These are phyloP conservation scores for Martes flavigula DNA, from an alignment of 2,797 vertebrate species.

Conservation along the genomic window DNA sequence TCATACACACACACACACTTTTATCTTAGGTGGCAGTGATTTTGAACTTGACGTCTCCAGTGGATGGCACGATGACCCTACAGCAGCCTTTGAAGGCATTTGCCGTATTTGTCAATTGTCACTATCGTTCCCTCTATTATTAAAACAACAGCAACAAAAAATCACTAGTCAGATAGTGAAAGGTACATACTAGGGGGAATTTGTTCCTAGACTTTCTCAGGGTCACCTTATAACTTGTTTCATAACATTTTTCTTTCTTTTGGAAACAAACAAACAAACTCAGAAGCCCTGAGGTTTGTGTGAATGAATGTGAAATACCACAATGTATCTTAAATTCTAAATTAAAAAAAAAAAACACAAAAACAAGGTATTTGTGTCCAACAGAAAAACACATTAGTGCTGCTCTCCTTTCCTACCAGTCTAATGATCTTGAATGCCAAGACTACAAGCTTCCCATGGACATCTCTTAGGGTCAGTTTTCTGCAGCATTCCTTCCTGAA, in stretches of 20 bases:
- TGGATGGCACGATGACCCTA: neutral
- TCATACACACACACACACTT: neutral
- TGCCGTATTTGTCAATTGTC: constrained; percentile 70
- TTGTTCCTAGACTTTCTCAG: constrained; percentile 74
- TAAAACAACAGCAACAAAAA: constrained; percentile 39
- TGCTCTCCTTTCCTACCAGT: neutral
- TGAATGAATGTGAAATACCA: constrained; percentile 19
- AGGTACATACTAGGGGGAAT: constrained; percentile 63
- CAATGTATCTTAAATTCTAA: constrained; percentile 67
- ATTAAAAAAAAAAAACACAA: constrained; percentile 26
- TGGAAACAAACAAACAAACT: constrained; percentile 28
- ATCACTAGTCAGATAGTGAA: constrained; percentile 59
- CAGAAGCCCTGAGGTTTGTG: constrained; percentile 62
- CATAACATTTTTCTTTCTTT: constrained; percentile 69
- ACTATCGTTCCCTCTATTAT: constrained; percentile 69
- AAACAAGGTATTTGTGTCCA: constrained; percentile 7
- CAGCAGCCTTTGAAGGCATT: constrained; percentile 56
- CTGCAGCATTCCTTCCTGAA: neutral
- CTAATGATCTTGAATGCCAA: neutral
- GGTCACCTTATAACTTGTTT: constrained; percentile 69
- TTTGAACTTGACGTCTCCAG: neutral
- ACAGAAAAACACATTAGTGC: constrained; percentile 36
- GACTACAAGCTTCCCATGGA: neutral
- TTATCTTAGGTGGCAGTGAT: neutral
- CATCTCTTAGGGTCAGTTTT: neutral